Evolutionary conservation across 1,140 invertebrate species (phyloP), one percentile per base, ranked within the genome.

Genomic region (Copidosoma floridanum): DNA sequence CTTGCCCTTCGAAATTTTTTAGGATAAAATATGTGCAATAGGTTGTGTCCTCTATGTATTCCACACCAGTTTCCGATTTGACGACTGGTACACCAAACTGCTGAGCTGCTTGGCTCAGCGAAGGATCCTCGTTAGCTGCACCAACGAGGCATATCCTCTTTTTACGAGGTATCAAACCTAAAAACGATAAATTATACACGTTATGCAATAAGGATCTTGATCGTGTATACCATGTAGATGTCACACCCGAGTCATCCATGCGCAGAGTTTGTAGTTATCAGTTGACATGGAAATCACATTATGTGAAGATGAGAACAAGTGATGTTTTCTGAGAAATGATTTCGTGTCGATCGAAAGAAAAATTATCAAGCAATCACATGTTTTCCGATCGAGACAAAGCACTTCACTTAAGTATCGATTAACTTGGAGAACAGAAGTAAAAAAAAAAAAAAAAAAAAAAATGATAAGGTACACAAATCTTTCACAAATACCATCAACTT

Each of bases 11-110:
- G 68, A 91, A 91, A 63, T 85, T 82, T 46, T 86, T 84, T 44
- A 91, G 65, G 63, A 92, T 81, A 77, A 88, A 92, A 65, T 88
- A 84, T 38, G 87, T 90, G 60, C 85, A 85, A 76, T 82, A 85
- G 10, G 76, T 72, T 40, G 77, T 80, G 64, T 86, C 85, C 7
- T 81, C 78, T 43, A 83, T 51, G 72, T 82, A 82, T 70, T 88
- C 86, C 65, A 78, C 61, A 21, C 86, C 86, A 64, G 81, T 84
- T 67, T 83, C 77, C 38, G 86, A 88, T 58, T 80, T 81, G 21
- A 88, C 74, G 63, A 89, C 82, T 61, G 86, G 85, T 56, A 88
- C 78, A 56, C 78, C 82, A 74, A 88, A 88, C 65, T 81, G 82
- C 67, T 87, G 81, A 51, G 86, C 86, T 66, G 83, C 84, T 64